A percentile compares a stretch with the other conserved stretches of the same genome.
These are phyloP conservation scores for Xanthia togata DNA, from an alignment of 2,888 invertebrate genomes.

Conservation along the genomic window DNA sequence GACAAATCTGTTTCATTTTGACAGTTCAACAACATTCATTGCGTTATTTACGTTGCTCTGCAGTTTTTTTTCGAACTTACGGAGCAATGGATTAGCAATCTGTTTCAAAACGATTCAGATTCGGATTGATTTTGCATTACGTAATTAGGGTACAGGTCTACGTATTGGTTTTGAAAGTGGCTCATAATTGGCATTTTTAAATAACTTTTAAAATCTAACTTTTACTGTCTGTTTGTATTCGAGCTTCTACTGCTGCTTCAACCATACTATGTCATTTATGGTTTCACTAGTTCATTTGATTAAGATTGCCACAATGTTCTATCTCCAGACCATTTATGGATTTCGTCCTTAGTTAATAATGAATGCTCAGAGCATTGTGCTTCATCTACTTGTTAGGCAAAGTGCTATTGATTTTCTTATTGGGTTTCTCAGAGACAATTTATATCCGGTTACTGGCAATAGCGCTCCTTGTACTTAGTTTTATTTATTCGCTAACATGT, in stretches of 20 bases:
- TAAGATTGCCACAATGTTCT: constrained; percentile 3
- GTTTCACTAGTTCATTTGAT: neutral
- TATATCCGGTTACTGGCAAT: neutral
- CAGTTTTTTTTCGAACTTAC: no score
- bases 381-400: neutral
- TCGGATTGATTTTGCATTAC: no score
- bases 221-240: neutral
- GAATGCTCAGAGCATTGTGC: neutral
- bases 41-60: no score
- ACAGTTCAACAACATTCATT: no score
- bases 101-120: no score
- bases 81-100: no score
- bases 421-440: neutral
- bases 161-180: neutral
- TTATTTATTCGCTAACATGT: no score
- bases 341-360: neutral
- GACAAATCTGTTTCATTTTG: no score
- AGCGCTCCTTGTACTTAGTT: neutral
- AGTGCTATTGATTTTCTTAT: neutral
- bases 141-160: no score
- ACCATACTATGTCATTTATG: no score
- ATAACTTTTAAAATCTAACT: neutral
- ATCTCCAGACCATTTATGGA: neutral
- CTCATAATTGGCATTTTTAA: neutral
- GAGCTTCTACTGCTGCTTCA: neutral